Evolutionary conservation across 2,888 invertebrate genomes (phyloP).

Genomic region (Drosophila paramelanica): DNA sequence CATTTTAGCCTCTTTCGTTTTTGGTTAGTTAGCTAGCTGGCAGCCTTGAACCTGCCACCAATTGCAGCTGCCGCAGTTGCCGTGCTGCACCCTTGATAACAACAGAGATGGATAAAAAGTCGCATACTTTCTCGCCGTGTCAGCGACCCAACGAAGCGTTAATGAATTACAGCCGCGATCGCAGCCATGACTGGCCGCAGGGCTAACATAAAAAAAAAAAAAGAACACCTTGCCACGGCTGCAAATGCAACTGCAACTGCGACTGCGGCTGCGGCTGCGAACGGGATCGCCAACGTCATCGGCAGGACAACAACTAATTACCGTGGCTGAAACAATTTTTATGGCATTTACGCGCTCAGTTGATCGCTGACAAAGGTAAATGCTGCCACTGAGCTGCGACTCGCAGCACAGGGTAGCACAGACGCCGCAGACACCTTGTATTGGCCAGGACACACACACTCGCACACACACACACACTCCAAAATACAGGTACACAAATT

Average conservation of each 20-base stretch:
- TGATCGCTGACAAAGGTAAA: conserved; percentile 73
- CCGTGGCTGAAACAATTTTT: conserved; percentile 80
- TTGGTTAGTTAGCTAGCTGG: conserved; percentile 20
- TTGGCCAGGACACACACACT: conserved; percentile 17
- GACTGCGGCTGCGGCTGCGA: conserved; percentile 15
- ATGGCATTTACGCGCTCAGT: conserved; percentile 81
- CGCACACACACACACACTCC: conserved; percentile 15
- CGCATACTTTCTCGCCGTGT: conserved; percentile 75
- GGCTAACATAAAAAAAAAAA: conserved; percentile 27
- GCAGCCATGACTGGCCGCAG: conserved; percentile 43
- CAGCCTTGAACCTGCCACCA: conserved; percentile 55
- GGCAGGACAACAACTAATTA: conserved; percentile 80
- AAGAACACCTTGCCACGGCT: conserved; percentile 61
- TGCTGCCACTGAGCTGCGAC: conserved; percentile 10
- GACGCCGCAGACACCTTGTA: conserved; percentile 32
- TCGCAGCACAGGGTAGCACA: conserved; percentile 24
- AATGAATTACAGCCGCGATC: conserved; percentile 80
- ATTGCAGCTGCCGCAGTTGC: conserved; percentile 25
- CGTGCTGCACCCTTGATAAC: conserved; percentile 45
- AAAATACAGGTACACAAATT: conserved; percentile 74
- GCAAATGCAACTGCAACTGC: conserved; percentile 11
- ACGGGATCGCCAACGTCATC: conserved; percentile 46
- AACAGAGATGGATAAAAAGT: conserved; percentile 34
- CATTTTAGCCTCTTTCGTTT: too few relatives aligned
- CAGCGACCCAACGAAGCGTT: conserved; percentile 74